phyloP scores from a whole-genome alignment of 2,888 invertebrate genomes.

The Troglohyphantes excavatus region DNA sequence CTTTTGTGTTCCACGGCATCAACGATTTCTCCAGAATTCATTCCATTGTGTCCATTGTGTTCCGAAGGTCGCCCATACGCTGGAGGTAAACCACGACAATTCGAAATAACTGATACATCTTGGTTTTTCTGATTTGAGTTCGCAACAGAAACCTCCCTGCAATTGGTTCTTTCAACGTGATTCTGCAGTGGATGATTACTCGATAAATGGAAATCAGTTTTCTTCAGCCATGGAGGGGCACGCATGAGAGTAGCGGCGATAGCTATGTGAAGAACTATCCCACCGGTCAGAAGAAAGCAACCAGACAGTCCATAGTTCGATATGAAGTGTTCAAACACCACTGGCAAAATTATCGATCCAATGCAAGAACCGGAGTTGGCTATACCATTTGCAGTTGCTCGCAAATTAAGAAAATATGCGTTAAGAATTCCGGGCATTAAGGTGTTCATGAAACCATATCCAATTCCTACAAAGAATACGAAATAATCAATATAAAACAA shows the following conservation, averaged over 20 bases:
- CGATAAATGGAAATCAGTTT: neutral
- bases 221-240: conserved; percentile 38
- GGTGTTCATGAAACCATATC: conserved; percentile 79
- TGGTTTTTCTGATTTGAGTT: neutral
- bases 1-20: neutral
- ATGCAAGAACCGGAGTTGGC: conserved; percentile 79
- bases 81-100: neutral
- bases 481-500: neutral
- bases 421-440: conserved; percentile 79
- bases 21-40: neutral
- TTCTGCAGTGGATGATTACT: neutral
- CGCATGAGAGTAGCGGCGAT: conserved; percentile 53
- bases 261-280: conserved; percentile 72
- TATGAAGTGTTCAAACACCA: conserved; percentile 71
- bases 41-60: neutral
- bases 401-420: conserved; percentile 79
- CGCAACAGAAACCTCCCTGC: neutral
- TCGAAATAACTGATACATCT: neutral
- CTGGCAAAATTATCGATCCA: conserved; percentile 79
- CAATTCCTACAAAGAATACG: conserved; percentile 67
- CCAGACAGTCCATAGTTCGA: conserved; percentile 74
- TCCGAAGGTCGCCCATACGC: neutral
- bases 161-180: neutral
- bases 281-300: conserved; percentile 78
- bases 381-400: conserved; percentile 79